Percentiles rank a stretch among this genome's conserved stretches.
Evolutionary conservation across 64 coral and sea anemone species (phyloP).

Genomic region (Hydrozoanthus tunicans): DNA sequence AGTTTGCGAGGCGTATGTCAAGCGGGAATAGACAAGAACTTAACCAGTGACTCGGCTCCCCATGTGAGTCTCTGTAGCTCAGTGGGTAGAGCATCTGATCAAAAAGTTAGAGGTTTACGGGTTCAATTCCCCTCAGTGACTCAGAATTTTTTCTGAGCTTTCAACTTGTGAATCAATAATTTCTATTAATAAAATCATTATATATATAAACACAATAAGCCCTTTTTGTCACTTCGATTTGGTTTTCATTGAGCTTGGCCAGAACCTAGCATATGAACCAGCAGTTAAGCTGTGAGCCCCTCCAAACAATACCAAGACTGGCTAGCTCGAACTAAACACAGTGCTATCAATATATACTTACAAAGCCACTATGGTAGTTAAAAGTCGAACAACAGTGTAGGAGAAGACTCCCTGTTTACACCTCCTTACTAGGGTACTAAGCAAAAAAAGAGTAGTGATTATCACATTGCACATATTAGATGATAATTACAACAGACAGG

Average conservation of each 20-base stretch:
- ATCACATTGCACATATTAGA: too few relatives aligned
- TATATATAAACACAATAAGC: not conserved
- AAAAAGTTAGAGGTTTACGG: too few relatives aligned
- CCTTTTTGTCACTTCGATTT: not conserved
- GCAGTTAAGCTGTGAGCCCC: not conserved
- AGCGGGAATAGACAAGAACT: too few relatives aligned
- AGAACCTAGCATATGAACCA: not conserved
- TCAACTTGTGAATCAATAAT: not conserved
- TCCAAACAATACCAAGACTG: too few relatives aligned
- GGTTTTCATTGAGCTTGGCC: not conserved
- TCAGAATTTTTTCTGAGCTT: not conserved
- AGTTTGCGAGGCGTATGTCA: too few relatives aligned
- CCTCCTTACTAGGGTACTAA: slow-evolving; percentile 72
- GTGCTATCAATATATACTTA: slow-evolving; percentile 61
- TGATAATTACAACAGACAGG: too few relatives aligned
- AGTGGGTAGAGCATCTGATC: too few relatives aligned
- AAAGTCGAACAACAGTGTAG: slow-evolving; percentile 88
- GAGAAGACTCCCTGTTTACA: slow-evolving; percentile 96
- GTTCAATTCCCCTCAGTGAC: too few relatives aligned
- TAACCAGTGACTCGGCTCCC: too few relatives aligned
- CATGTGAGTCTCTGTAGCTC: too few relatives aligned
- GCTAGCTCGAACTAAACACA: too few relatives aligned
- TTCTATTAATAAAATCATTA: not conserved
- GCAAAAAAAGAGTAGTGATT: not conserved
- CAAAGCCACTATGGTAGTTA: slow-evolving; percentile 93